Base-by-base conservation (phyloP, 1,140 invertebrate genomes). In the Drosophila sp. region DNA sequence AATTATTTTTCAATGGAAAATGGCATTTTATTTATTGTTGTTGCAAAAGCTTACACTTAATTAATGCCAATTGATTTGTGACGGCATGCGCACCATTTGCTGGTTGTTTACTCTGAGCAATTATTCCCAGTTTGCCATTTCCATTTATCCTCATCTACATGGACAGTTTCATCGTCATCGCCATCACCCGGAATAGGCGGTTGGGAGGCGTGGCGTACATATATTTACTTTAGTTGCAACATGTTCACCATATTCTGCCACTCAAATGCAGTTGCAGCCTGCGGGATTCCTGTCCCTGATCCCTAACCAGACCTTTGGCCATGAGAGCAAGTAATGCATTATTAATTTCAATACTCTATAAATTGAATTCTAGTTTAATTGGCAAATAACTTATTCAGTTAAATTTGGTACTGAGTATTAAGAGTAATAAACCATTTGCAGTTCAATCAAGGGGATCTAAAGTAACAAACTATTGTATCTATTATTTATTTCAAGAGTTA, bases 1-100 rank as follows among this genome's bases (percentile, higher is more conserved):
- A 17, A 47, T 50, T 50, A 50, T 50, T 27, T 50, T 27, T 50
- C 23, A 50, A 50, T 50, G 27, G 44, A 50, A 25, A 27, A 10
- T 50, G 23, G 23, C 44, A 50, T 50, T 50, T 1, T 7, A 50
- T 50, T 50, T 50, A 50, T 50, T 62, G 25, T 62, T 41, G 35
- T 62, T 41, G 35, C 17, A 57, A 30, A 55, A 65, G 25, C 35
- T 69, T 35, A 58, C 65, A 70, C 70, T 70, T 70, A 85, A 85
- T 84, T 85, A 85, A 78, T 73, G 79, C 64, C 81, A 80, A 85
- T 85, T 85, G 81, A 84, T 84, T 84, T 80, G 77, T 74, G 81
- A 77, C 68, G 65, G 65, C 70, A 64, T 72, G 50, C 47, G 47
- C 66, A 35, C 56, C 60, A 70, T 80, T 79, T 73, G 32, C 65